phyloP scores from a whole-genome alignment of 1,140 invertebrate species.

The Planococcus citri region DNA sequence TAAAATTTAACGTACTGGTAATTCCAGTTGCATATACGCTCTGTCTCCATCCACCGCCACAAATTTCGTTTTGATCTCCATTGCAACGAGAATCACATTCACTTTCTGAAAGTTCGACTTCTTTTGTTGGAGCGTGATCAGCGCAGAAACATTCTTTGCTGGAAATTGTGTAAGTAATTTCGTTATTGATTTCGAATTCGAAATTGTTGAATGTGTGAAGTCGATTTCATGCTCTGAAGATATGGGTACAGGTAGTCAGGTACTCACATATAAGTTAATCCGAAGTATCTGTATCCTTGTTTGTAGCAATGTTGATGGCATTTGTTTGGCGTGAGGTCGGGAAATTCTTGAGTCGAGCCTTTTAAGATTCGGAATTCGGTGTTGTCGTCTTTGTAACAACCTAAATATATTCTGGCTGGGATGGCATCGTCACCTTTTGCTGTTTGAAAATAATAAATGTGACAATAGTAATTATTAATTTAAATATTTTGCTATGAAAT shows the following conservation, averaged over 20 bases:
- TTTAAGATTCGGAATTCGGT: neutral
- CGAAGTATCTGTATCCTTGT: neutral
- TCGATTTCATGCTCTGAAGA: no score
- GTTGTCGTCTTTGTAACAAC: neutral
- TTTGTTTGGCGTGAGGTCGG: neutral
- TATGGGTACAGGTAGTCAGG: no score
- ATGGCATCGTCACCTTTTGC: neutral
- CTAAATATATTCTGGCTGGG: neutral
- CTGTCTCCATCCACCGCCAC: conserved; percentile 26
- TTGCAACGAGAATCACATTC: conserved; percentile 26
- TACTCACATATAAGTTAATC: conserved; percentile 1
- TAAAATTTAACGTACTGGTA: neutral
- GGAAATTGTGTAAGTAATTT: neutral
- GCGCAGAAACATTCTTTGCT: conserved; percentile 28
- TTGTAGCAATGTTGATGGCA: neutral
- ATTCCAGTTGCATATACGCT: conserved; percentile 27
- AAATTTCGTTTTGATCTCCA: conserved; percentile 25
- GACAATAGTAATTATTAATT: no score
- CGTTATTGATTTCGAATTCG: no score
- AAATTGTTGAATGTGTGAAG: no score
- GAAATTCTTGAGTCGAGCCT: neutral
- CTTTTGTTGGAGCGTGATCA: neutral
- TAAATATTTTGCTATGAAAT: no score
- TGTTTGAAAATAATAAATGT: no score
- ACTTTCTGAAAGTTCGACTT: neutral